These are phyloP conservation scores for Lycocorax pyrrhopterus DNA, from an alignment of 2,113 vertebrate species.

Conservation along the genomic window DNA sequence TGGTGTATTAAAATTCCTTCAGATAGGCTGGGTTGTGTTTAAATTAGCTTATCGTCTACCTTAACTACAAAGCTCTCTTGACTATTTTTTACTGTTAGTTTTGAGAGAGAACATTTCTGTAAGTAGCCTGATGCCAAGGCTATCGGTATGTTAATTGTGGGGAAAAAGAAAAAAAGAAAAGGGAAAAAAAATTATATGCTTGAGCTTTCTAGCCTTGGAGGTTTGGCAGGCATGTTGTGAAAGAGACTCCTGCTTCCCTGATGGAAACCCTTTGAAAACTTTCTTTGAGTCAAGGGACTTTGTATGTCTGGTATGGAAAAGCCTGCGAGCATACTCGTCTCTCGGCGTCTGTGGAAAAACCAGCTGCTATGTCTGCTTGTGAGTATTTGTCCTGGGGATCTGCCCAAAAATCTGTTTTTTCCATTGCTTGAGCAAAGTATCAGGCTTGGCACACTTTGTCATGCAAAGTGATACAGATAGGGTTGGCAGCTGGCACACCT, in stretches of 20 bases:
- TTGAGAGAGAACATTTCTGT: not conserved
- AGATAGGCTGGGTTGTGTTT: not conserved
- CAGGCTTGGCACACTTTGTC: not conserved
- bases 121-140: not conserved
- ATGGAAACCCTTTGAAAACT: not conserved
- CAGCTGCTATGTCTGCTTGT: not conserved
- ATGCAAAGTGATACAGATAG: not conserved
- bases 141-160: not conserved
- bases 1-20: not conserved
- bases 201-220: not conserved
- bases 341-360: not conserved
- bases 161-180: not conserved
- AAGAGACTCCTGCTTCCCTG: not conserved
- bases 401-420: not conserved
- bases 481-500: not conserved
- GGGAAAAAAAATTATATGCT: not conserved
- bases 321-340: not conserved
- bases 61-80: not conserved
- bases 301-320: not conserved
- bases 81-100: not conserved
- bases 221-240: not conserved
- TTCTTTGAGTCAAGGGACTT: not conserved
- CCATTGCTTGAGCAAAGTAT: not conserved
- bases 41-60: not conserved
- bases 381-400: not conserved